A percentile compares a stretch with the other conserved stretches of the same genome.
Evolutionary conservation across 1,140 invertebrate species (phyloP).

Genomic region (Tetramorium simillimum): DNA sequence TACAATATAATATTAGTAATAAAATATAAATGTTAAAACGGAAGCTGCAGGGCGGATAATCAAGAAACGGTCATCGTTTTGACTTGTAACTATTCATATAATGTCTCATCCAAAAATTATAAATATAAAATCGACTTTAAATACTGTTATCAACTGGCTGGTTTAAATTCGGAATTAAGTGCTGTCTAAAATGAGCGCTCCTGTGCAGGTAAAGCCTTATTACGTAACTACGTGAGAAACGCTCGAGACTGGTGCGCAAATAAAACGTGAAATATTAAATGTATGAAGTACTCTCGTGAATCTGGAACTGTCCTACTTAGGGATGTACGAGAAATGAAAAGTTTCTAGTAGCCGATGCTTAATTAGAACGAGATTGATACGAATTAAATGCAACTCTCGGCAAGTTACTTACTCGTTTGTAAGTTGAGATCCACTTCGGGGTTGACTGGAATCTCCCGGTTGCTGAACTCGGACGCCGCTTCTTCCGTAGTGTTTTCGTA

Average conservation of each 20-base stretch:
- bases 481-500: constrained; percentile 88
- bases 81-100: background rate
- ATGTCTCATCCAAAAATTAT: background rate
- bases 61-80: background rate
- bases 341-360: constrained; percentile 61
- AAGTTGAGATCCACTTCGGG: constrained; percentile 86
- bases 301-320: constrained; percentile 33
- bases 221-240: background rate
- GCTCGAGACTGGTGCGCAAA: background rate
- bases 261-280: constrained; percentile 41
- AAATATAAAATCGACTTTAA: constrained; percentile 7
- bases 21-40: background rate
- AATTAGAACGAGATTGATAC: constrained; percentile 72
- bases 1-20: background rate
- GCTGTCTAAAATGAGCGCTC: background rate
- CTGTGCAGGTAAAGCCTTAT: background rate
- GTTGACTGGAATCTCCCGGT: constrained; percentile 86
- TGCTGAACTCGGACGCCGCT: constrained; percentile 84
- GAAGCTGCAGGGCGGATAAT: background rate
- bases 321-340: constrained; percentile 60
- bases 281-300: constrained; percentile 42
- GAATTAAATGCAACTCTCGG: constrained; percentile 65
- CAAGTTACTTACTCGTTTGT: constrained; percentile 87
- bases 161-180: background rate
- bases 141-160: background rate